Evolutionary conservation across 2,797 vertebrate species (phyloP).

Genomic region (Lepus townsendii): DNA sequence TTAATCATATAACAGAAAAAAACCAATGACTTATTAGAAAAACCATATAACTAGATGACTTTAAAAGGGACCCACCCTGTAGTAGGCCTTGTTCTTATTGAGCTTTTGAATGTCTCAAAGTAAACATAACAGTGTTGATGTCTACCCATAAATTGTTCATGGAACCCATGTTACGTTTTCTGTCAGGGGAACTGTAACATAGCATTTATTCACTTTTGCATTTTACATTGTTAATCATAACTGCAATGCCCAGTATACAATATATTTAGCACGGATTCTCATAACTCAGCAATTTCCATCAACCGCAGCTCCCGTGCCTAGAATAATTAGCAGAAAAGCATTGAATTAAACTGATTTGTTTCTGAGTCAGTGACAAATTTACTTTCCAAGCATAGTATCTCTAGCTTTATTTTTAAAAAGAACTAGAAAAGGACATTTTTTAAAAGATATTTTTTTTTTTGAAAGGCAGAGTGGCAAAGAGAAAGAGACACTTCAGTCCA

Average conservation of each 20-base stretch:
- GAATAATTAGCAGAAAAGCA: slow-evolving; percentile 48
- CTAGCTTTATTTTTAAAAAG: slow-evolving; percentile 46
- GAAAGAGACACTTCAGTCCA: too few relatives aligned
- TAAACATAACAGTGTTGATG: slow-evolving; percentile 15
- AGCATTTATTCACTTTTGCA: slow-evolving; percentile 15
- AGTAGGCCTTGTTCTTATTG: not conserved
- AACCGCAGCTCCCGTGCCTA: not conserved
- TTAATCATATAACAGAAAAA: slow-evolving; percentile 47
- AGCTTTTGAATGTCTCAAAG: not conserved
- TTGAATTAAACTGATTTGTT: slow-evolving; percentile 54
- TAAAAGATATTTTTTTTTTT: not conserved
- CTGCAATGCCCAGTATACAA: not conserved
- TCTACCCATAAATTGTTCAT: not conserved
- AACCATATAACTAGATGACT: not conserved
- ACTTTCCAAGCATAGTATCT: slow-evolving; percentile 24
- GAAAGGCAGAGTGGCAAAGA: too few relatives aligned
- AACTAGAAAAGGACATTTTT: slow-evolving; percentile 31
- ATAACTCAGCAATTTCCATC: not conserved
- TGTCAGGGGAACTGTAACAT: slow-evolving; percentile 33
- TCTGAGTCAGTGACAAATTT: slow-evolving; percentile 47
- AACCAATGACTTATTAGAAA: not conserved
- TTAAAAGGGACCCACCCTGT: not conserved
- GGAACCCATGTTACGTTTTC: not conserved
- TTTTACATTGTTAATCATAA: slow-evolving; percentile 27
- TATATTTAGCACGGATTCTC: slow-evolving; percentile 7